A percentile compares a stretch with the other conserved stretches of the same genome.
These are phyloP conservation scores for Zeus faber DNA, from an alignment of 2,113 vertebrate genomes.

Conservation along the genomic window DNA sequence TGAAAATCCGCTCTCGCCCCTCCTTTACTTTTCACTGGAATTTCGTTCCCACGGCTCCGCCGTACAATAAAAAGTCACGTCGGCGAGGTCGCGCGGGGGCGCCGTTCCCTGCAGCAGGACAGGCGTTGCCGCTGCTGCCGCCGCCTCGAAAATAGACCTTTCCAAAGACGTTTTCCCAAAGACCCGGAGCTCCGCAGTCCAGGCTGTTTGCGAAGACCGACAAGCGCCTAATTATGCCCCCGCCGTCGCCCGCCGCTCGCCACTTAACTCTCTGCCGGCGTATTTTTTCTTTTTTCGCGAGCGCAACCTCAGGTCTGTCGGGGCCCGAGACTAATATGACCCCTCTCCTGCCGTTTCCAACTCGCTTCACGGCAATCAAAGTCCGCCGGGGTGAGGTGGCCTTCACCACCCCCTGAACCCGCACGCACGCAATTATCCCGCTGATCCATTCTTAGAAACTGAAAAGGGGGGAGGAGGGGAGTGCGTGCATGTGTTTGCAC, in stretches of 20 bases:
- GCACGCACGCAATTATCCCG: not conserved
- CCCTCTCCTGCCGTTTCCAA: constrained; percentile 59
- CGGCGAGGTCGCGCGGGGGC: constrained; percentile 15
- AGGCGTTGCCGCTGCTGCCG: not conserved
- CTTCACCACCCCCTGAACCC: constrained; percentile 1
- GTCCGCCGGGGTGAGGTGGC: constrained; percentile 37
- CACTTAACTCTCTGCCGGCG: constrained; percentile 35
- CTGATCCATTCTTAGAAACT: constrained; percentile 37
- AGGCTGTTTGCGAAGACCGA: constrained; percentile 28
- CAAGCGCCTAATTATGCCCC: constrained; percentile 56
- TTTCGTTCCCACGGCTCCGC: constrained; percentile 18
- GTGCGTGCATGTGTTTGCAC: constrained; percentile 20
- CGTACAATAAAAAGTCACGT: constrained; percentile 13
- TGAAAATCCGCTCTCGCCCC: constrained; percentile 30
- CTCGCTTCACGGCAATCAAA: constrained; percentile 44
- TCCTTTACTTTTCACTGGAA: constrained; percentile 22
- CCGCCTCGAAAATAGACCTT: no score
- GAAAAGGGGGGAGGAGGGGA: constrained; percentile 2
- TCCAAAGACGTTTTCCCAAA: constrained; percentile 35
- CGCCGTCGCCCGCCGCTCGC: constrained; percentile 32
- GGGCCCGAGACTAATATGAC: constrained; percentile 33
- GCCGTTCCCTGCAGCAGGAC: not conserved
- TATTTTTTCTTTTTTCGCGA: no score
- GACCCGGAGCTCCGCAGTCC: constrained; percentile 21
- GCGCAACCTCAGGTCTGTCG: constrained; percentile 26